A percentile compares a stretch with the other conserved stretches of the same genome.
Conservation (phyloP, 2,888 invertebrate genomes). For the Tinea pellionella region DNA sequence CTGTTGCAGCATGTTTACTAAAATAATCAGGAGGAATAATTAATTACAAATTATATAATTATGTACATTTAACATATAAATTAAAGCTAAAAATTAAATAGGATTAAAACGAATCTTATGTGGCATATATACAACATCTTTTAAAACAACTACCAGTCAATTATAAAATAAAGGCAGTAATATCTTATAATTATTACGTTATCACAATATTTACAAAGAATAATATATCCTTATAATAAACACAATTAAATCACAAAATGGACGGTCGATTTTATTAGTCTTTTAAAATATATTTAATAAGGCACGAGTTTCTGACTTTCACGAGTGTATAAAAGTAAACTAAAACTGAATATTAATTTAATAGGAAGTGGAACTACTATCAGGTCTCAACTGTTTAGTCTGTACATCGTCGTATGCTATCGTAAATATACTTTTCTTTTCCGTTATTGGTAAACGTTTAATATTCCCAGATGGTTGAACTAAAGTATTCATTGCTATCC, state of each 20-base stretch:
- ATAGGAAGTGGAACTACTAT: constrained; percentile 81
- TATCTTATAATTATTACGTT: background rate
- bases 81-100: constrained; percentile 39
- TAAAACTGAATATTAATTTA: constrained; percentile 21
- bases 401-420: constrained; percentile 93
- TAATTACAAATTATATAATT: constrained; percentile 8
- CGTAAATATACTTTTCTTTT: constrained; percentile 93
- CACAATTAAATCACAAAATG: background rate
- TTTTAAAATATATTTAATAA: constrained; percentile 2
- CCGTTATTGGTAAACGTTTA: constrained; percentile 76
- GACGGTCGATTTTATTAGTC: background rate
- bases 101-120: constrained; percentile 20
- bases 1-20: constrained; percentile 42
- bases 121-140: constrained; percentile 29
- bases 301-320: constrained; percentile 5
- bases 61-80: constrained; percentile 14
- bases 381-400: constrained; percentile 83
- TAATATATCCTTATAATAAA: background rate
- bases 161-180: constrained; percentile 7
- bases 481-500: constrained; percentile 77
- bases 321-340: background rate
- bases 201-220: constrained; percentile 10
- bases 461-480: constrained; percentile 66
- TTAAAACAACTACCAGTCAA: constrained; percentile 8
- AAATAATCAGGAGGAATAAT: constrained; percentile 14